phyloP scores from a whole-genome alignment of 2,797 vertebrate genomes.

The Luscinia luscinia region DNA sequence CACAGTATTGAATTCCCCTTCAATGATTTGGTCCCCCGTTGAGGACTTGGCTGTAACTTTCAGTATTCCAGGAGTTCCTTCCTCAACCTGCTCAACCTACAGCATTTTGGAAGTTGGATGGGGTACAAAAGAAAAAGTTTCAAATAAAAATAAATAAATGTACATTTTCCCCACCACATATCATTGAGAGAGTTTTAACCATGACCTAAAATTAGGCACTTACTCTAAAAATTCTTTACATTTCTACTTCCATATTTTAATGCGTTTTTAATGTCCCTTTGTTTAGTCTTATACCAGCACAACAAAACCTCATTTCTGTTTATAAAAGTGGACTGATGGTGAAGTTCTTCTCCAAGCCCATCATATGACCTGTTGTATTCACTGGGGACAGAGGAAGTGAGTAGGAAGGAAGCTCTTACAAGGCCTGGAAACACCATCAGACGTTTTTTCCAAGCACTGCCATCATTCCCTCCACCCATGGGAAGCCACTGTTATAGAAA shows the following conservation, averaged over 20 bases:
- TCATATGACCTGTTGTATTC: neutral
- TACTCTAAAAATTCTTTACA: neutral
- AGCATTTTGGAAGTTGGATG: neutral
- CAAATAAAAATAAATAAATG: neutral
- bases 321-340: neutral
- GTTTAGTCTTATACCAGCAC: neutral
- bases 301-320: neutral
- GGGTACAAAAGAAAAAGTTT: neutral
- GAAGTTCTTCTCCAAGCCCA: neutral
- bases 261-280: neutral
- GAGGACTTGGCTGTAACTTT: conserved; percentile 77
- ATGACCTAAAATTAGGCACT: neutral
- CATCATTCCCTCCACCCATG: neutral
- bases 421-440: neutral
- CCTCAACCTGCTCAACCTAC: conserved; percentile 81
- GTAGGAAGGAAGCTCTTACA: neutral
- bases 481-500: neutral
- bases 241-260: neutral
- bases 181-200: neutral
- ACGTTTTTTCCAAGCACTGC: neutral
- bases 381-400: neutral
- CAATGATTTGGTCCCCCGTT: conserved; percentile 39
- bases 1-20: conserved; percentile 84
- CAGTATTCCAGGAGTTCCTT: conserved; percentile 74
- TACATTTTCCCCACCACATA: neutral